Evolutionary conservation across 1,140 invertebrate genomes (phyloP), one percentile per base, ranked within the genome.

Genomic region (Drosophila pallidifrons): DNA sequence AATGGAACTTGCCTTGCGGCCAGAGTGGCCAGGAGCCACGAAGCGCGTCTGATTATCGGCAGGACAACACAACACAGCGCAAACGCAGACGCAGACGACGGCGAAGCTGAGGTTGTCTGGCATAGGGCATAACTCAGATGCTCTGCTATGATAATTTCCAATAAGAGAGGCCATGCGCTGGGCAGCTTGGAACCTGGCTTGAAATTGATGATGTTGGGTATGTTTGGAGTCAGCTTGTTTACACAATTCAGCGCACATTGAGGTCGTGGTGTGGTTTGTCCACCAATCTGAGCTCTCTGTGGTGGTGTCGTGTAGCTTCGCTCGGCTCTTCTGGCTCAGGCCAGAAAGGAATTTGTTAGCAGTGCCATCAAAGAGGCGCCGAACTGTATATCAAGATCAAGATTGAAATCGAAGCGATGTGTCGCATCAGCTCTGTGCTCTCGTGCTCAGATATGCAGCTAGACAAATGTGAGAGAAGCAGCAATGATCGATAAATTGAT

Each of bases 171-270:
- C 2, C 10, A 49, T 25, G 63, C 52, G 69, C 45, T 68, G 61
- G 55, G 35, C 35, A 38, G 35, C 35, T 25, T 38, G 35, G 35
- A 38, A 69, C 71, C 60, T 49, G 63, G 67, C 35, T 32, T 54
- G 79, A 89, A 90, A 90, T 90, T 90, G 86, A 90, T 90, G 86
- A 90, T 82, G 86, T 79, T 85, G 81, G 47, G 85, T 89, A 89
- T 89, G 86, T 89, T 86, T 89, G 85, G 87, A 90, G 86, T 90
- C 86, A 90, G 86, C 86, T 90, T 90, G 86, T 90, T 90, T 90
- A 90, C 86, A 90, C 86, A 90, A 90, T 90, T 90, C 86, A 90
- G 82, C 87, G 86, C 88, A 90, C 86, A 90, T 90, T 79, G 86
- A 82, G 86, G 86, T 90, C 87, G 87, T 69, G 63, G 54, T 43